phyloP scores from a whole-genome alignment of 2,888 invertebrate species.

The Chelonus formosanus region DNA sequence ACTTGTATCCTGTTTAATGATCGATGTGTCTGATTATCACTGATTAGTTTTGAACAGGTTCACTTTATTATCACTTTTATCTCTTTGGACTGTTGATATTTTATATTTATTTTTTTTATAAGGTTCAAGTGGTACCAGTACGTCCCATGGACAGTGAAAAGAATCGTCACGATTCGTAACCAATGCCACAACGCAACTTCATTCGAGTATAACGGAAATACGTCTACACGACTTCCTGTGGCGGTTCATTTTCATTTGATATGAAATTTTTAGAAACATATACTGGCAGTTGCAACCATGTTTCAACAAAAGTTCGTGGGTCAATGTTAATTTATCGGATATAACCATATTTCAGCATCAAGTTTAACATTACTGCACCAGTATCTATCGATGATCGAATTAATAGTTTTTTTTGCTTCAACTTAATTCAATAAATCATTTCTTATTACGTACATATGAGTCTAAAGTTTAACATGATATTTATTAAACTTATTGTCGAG shows the following conservation, averaged over 20 bases:
- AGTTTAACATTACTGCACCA: too few relatives aligned
- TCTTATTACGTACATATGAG: too few relatives aligned
- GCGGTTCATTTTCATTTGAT: constrained; percentile 10
- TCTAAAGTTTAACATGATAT: too few relatives aligned
- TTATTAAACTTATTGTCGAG: too few relatives aligned
- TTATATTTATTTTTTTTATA: constrained; percentile 14
- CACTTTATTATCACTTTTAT: not conserved
- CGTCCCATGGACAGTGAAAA: constrained; percentile 27
- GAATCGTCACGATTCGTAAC: constrained; percentile 23
- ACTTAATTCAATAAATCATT: too few relatives aligned
- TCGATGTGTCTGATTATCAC: not conserved
- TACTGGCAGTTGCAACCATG: too few relatives aligned
- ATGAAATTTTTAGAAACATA: too few relatives aligned
- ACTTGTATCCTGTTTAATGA: constrained; percentile 9
- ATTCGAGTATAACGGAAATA: constrained; percentile 15
- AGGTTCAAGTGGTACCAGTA: constrained; percentile 25
- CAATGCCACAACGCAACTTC: constrained; percentile 22
- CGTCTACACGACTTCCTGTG: constrained; percentile 21
- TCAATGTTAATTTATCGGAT: too few relatives aligned
- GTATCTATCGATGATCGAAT: too few relatives aligned
- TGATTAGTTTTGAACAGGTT: not conserved
- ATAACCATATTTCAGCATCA: too few relatives aligned
- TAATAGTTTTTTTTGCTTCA: too few relatives aligned
- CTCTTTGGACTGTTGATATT: not conserved
- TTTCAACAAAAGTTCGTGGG: too few relatives aligned